A percentile compares a stretch with the other conserved stretches of the same genome.
phyloP scores from a whole-genome alignment of 2,888 invertebrate genomes.

The Ormyrus pomaceus region DNA sequence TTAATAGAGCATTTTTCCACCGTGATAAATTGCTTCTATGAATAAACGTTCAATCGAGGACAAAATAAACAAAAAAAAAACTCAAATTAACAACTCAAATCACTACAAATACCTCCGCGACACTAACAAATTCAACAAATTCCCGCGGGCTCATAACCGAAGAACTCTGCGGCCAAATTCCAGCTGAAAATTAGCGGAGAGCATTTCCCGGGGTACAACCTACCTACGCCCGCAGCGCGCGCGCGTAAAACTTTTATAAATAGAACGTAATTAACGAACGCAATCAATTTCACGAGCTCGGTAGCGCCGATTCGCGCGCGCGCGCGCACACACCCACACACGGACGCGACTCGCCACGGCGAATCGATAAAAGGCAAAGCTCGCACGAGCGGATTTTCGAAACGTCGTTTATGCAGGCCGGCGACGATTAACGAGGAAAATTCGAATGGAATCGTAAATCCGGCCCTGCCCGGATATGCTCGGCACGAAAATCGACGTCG shows the following conservation, averaged over 20 bases:
- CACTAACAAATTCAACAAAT: too few species aligned
- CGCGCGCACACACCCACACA: neutral
- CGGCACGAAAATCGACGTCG: conserved; percentile 24
- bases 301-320: neutral
- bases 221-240: neutral
- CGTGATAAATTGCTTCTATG: too few species aligned
- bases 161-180: conserved; percentile 27
- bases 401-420: conserved; percentile 47
- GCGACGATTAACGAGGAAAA: conserved; percentile 68
- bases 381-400: conserved; percentile 40
- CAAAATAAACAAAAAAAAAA: too few species aligned
- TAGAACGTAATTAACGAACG: conserved; percentile 58
- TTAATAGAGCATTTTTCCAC: too few species aligned
- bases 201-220: conserved; percentile 9
- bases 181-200: conserved; percentile 42
- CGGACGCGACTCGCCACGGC: neutral
- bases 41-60: too few species aligned
- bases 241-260: conserved; percentile 56
- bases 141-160: neutral
- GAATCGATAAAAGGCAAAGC: conserved; percentile 55
- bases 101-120: neutral
- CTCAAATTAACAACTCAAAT: neutral
- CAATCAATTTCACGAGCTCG: conserved; percentile 56
- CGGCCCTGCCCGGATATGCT: conserved; percentile 49
- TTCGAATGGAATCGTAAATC: conserved; percentile 70